Percentiles rank a stretch among this genome's conserved stretches.
These are phyloP conservation scores for Daubentonia madagascariensis DNA, from an alignment of 2,113 vertebrate genomes.

Conservation along the genomic window DNA sequence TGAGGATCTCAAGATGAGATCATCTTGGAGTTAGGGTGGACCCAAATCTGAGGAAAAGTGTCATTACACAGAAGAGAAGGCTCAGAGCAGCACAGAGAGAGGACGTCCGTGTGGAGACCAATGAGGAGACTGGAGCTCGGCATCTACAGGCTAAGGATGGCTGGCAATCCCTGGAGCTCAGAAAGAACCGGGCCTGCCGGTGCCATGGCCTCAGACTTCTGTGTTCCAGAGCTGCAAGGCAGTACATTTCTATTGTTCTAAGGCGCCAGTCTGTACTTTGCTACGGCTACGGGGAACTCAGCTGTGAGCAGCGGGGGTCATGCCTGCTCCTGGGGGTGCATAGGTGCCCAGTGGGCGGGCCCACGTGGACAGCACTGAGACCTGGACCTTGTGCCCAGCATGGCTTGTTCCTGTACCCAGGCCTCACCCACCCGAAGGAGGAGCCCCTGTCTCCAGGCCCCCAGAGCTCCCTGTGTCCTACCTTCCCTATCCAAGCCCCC, in stretches of 20 bases:
- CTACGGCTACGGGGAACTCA: background rate
- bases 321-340: background rate
- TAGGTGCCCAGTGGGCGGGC: background rate
- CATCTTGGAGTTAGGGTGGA: background rate
- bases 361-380: accelerated
- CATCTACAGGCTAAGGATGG: no score
- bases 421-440: accelerated
- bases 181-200: background rate
- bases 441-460: background rate
- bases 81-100: no score
- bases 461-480: background rate
- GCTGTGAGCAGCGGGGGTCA: background rate
- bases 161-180: no score
- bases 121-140: no score
- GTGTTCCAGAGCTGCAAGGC: no score
- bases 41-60: no score
- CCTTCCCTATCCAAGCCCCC: background rate
- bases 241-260: no score
- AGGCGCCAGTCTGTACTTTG: background rate
- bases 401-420: background rate
- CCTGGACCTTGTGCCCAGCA: no score
- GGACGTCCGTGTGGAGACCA: no score
- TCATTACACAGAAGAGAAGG: no score
- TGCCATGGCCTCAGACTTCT: background rate
- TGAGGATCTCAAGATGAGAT: background rate